These are phyloP conservation scores for Theristus sp. DNA, from an alignment of 2,888 invertebrate genomes.

Conservation along the genomic window DNA sequence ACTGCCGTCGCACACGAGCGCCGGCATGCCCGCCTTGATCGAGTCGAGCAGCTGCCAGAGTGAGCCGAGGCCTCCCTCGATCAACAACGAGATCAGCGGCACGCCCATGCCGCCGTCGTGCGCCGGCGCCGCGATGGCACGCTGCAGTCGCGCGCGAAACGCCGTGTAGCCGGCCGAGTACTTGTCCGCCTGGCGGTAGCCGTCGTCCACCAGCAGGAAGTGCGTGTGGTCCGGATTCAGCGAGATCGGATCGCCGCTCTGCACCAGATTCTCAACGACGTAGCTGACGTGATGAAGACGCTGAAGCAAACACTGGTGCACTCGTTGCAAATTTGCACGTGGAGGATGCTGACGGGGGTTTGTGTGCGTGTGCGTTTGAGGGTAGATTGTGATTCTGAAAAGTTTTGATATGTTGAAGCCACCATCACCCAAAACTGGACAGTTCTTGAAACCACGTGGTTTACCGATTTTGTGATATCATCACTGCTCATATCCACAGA, in stretches of 20 bases:
- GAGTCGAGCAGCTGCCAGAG: constrained; percentile 29
- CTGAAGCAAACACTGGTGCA: neutral
- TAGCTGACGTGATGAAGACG: neutral
- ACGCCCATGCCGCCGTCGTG: constrained; percentile 29
- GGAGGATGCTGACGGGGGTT: no score
- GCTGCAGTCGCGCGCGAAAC: neutral
- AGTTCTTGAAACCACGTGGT: no score
- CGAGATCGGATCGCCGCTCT: constrained; percentile 17
- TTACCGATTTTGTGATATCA: no score
- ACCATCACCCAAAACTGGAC: no score
- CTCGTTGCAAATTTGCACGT: no score
- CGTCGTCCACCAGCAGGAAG: constrained; percentile 33
- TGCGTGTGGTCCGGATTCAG: constrained; percentile 35
- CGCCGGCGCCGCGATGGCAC: neutral
- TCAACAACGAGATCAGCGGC: constrained; percentile 32
- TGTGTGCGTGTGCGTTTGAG: no score
- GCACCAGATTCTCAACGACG: neutral
- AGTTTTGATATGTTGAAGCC: no score
- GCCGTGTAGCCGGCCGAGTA: neutral
- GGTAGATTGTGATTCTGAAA: no score
- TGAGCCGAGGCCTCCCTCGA: constrained; percentile 33
- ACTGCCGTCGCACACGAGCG: constrained; percentile 32
- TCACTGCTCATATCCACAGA: no score
- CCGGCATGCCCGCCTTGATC: constrained; percentile 29
- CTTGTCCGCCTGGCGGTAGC: constrained; percentile 15